Percentiles rank a stretch among this genome's conserved stretches.
These are phyloP conservation scores for Petrophora chlorosata DNA, from an alignment of 2,888 invertebrate species.

Conservation along the genomic window DNA sequence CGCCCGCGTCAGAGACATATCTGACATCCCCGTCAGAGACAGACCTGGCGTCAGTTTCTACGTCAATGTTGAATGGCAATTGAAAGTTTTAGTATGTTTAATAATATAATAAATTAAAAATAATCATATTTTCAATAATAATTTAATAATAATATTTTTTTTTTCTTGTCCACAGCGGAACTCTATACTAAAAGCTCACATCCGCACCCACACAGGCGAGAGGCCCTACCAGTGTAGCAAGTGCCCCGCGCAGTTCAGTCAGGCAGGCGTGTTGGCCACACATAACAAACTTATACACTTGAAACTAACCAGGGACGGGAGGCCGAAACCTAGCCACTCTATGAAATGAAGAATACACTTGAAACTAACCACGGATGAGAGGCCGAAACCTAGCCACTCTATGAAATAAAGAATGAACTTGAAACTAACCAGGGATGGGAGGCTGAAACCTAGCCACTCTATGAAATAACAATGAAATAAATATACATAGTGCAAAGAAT, in stretches of 20 bases:
- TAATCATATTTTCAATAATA: too few relatives aligned
- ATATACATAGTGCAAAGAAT: too few relatives aligned
- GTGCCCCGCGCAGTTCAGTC: constrained; percentile 68
- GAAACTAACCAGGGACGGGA: constrained; percentile 60
- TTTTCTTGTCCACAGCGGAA: constrained; percentile 1
- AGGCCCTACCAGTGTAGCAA: constrained; percentile 63
- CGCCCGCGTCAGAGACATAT: too few relatives aligned
- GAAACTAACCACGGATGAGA: constrained; percentile 59
- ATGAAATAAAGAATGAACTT: constrained; percentile 51
- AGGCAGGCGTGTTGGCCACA: constrained; percentile 49
- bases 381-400: constrained; percentile 50
- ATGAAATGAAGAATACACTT: constrained; percentile 51
- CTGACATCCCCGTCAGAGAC: too few relatives aligned
- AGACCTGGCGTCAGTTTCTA: too few relatives aligned
- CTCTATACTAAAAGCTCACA: constrained; percentile 59
- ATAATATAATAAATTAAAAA: too few relatives aligned
- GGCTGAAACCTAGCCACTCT: constrained; percentile 50
- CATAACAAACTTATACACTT: constrained; percentile 65
- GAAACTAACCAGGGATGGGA: constrained; percentile 60
- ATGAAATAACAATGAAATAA: constrained; percentile 45
- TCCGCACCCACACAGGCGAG: constrained; percentile 72
- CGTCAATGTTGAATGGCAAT: too few relatives aligned
- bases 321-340: constrained; percentile 50
- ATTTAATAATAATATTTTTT: background rate
- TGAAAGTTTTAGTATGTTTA: too few relatives aligned